Base-by-base conservation (phyloP, 2,797 vertebrate genomes). In the Oreonectes daqikongensis region DNA sequence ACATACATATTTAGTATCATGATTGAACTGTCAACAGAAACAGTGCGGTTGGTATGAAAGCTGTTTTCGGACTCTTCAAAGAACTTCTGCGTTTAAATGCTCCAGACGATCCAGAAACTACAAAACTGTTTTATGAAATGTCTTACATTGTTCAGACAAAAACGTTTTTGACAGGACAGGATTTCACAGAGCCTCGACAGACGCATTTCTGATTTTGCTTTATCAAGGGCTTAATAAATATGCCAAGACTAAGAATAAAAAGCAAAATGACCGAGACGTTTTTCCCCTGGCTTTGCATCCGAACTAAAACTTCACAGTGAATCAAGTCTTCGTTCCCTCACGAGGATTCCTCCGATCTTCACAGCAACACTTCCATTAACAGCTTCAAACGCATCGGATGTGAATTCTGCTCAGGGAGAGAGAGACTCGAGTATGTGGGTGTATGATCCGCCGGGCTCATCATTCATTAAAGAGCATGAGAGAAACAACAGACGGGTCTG, bases 401-500 rank as follows among this genome's bases (percentile, higher is more conserved):
- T 18, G 28, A 66, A 42, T 59, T 60, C 44, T 24, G 40, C 40
- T n/a, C 20, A 35, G 42, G 14, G 60, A 73, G 42, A 67, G 26
- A 57, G 24, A 53, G 38, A 5, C 30, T 26, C 38, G 20, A 67
- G 52, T 46, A 55, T 68, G 74, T 59, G 74, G 53, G 53, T 48
- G 53, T 60, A 22, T 30, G 52, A 63, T 67, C 72, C 38, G 12
- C 5, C 50, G 35, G 59, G 73, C 42, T 75, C 40, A 76, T 68
- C 57, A 68, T 68, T 76, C 65, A 76, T 48, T 76, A 69, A 66
- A 76, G 32, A 53, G 22, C 46, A 53, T 32, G 55, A 55, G 40
- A 68, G 67, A 64, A 14, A 61, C 14, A 12, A 5, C 18, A 64
- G 44, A 77, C 57, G 10, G n/a, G 75, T 4, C 30, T 63, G 66